phyloP scores from a whole-genome alignment of 2,797 vertebrate species.

The Epinephelus coioides region DNA sequence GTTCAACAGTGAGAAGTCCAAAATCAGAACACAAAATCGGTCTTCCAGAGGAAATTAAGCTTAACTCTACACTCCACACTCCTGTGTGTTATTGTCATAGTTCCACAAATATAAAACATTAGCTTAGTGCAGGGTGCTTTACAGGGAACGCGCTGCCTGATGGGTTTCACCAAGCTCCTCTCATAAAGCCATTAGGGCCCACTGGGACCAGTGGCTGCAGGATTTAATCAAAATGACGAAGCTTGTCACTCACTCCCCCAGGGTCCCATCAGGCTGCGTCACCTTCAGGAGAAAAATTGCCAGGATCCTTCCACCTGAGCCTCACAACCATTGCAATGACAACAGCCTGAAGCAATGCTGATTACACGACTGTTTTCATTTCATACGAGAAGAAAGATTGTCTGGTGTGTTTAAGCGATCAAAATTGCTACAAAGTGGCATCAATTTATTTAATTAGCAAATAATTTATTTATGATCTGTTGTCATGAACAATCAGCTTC shows the following conservation, averaged over 20 bases:
- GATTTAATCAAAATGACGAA: slow-evolving; percentile 54
- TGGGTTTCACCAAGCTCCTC: slow-evolving; percentile 18
- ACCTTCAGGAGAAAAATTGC: slow-evolving; percentile 43
- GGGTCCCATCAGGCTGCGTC: slow-evolving; percentile 34
- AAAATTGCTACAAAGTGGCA: neutral
- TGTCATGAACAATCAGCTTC: neutral
- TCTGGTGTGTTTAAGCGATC: neutral
- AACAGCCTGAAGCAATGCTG: slow-evolving; percentile 32
- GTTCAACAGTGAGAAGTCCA: neutral
- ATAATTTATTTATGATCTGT: no score
- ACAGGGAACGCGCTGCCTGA: neutral
- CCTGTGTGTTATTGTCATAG: neutral
- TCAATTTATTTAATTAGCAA: no score
- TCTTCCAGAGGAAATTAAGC: neutral
- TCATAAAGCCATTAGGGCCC: slow-evolving; percentile 23
- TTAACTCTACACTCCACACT: neutral
- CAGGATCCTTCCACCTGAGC: slow-evolving; percentile 58
- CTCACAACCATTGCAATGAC: slow-evolving; percentile 27
- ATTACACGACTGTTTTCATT: neutral
- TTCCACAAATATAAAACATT: slow-evolving; percentile 5
- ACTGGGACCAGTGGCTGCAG: slow-evolving; percentile 38
- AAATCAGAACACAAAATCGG: neutral
- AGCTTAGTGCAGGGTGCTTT: neutral
- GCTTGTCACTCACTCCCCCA: slow-evolving; percentile 32
- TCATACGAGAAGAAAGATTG: neutral